These are phyloP conservation scores for Drosophila gunungcola DNA, from an alignment of 1,140 invertebrate species.

Conservation along the genomic window DNA sequence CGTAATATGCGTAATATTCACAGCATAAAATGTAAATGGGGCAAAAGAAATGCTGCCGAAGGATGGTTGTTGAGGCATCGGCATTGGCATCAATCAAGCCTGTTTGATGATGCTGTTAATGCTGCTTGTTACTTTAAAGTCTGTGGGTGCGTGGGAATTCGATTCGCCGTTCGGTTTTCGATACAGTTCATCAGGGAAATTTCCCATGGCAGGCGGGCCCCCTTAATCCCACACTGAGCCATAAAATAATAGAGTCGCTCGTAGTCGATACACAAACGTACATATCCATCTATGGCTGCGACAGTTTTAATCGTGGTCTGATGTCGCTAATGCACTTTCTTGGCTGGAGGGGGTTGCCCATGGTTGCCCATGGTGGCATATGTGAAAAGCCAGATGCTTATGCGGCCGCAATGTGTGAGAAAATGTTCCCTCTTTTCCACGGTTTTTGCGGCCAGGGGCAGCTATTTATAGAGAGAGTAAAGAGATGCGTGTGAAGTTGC, in stretches of 20 bases:
- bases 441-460: constrained; percentile 58
- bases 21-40: constrained; percentile 68
- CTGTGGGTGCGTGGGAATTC: constrained; percentile 68
- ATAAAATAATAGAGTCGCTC: constrained; percentile 51
- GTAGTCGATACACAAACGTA: constrained; percentile 3
- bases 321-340: constrained; percentile 41
- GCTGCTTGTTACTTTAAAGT: constrained; percentile 52
- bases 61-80: constrained; percentile 24
- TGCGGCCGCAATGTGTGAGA: constrained; percentile 59
- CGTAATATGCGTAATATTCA: constrained; percentile 82
- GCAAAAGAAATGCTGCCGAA: constrained; percentile 37
- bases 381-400: constrained; percentile 72
- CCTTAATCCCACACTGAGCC: constrained; percentile 65
- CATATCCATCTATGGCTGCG: constrained; percentile 68
- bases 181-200: constrained; percentile 69
- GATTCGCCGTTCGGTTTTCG: constrained; percentile 20
- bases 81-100: constrained; percentile 28
- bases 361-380: constrained; percentile 37
- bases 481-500: constrained; percentile 63
- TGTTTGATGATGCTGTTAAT: constrained; percentile 36
- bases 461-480: constrained; percentile 41
- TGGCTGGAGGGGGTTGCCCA: constrained; percentile 16
- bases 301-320: constrained; percentile 75
- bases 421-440: constrained; percentile 56
- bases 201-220: constrained; percentile 53